Evolutionary conservation across 2,113 vertebrate genomes (phyloP).

Genomic region (Raja brachyura): DNA sequence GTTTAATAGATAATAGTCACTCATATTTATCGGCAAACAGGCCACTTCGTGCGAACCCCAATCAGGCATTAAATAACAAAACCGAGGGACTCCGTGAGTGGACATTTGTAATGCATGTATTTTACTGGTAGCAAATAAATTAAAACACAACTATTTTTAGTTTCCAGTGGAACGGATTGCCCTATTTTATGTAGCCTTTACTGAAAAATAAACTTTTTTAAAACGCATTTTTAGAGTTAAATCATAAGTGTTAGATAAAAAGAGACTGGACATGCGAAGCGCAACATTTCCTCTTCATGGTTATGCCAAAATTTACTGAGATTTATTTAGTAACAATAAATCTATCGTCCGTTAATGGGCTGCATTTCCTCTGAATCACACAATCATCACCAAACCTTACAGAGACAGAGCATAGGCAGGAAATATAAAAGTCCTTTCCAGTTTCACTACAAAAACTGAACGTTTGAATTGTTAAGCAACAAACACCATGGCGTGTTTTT

Average conservation of each 20-base stretch:
- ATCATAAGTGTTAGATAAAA: background rate
- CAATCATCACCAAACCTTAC: conserved; percentile 66
- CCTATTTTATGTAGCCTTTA: background rate
- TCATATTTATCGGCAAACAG: background rate
- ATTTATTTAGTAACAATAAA: conserved; percentile 73
- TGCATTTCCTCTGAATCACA: conserved; percentile 74
- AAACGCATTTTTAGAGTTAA: background rate
- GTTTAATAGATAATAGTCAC: background rate
- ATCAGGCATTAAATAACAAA: background rate
- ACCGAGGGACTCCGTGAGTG: background rate
- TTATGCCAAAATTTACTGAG: conserved; percentile 49
- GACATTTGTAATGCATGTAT: background rate
- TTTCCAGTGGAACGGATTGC: background rate
- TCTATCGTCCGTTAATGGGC: conserved; percentile 70
- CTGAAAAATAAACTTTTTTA: too few relatives aligned
- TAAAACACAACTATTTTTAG: background rate
- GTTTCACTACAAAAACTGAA: conserved; percentile 62
- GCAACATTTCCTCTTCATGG: background rate
- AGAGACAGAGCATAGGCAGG: conserved; percentile 62
- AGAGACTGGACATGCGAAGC: background rate
- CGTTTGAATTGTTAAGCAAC: conserved; percentile 44
- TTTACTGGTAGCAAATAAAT: background rate
- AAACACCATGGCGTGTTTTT: conserved; percentile 11
- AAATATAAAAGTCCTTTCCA: conserved; percentile 67
- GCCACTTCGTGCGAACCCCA: background rate